Base-by-base conservation (phyloP, 2,113 vertebrate genomes). In the Strigops habroptila region DNA sequence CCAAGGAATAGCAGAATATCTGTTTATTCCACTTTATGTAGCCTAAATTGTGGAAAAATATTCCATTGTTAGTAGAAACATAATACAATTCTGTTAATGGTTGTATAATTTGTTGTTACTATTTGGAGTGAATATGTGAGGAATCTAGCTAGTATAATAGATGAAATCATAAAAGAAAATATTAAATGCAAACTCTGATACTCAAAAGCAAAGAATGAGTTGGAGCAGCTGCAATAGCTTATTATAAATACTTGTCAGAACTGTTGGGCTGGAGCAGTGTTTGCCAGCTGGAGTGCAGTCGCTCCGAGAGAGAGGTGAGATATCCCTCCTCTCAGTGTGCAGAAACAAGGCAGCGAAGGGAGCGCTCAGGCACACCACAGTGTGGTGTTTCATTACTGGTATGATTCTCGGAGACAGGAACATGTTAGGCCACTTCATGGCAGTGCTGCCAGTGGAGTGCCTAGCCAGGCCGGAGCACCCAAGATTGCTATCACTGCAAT, bases 201-300 rank as follows among this genome's bases (percentile, higher is more conserved):
- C 8, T 79, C 49, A 87, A 82, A 94, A 83, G 92, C 89, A 88
- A 77, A 83, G 87, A 83, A 82, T 63, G 83, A 91, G 76, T 64
- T 76, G 67, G 41, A 92, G 67, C 94, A 95, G 92, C 91, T 93
- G 88, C 91, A 77, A 60, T 30, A 86, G 84, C 62, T 81, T 71
- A 82, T 93, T 86, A 70, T 33, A 93, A 95, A 91, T 69, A 73
- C 63, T 92, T 75, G 55, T 19, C 86, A 79, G 87, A 48, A 65
- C 57, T 86, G 82, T 91, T 91, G 60, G 37, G 88, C 83, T 35
- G 6, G 19, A 82, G 60, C 63, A 60, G 51, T 10, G 79, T 52
- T 86, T 90, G 76, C 90, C 96, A 95, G 92, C 92, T 93, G 92
- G 79, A 68, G 49, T 37, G 81, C 62, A n/a, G 91, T 69, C 37